phyloP scores from a whole-genome alignment of 2,113 vertebrate species.

The Mesitornis unicolor region DNA sequence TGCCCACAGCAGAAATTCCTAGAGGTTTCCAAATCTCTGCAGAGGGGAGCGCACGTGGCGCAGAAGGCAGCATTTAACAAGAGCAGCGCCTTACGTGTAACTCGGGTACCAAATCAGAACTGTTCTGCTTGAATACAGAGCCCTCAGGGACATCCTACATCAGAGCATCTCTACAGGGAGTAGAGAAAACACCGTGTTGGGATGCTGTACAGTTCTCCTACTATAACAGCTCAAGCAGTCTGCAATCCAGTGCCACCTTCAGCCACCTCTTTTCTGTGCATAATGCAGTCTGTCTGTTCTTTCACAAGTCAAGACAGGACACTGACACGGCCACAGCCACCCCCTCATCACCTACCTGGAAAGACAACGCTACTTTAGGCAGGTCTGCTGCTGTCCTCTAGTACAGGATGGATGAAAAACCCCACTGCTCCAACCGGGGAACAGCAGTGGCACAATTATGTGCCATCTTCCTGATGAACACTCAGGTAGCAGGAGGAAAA shows the following conservation, averaged over 20 bases:
- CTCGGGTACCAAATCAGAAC: neutral
- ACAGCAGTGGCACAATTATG: neutral
- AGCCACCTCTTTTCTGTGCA: neutral
- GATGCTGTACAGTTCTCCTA: neutral
- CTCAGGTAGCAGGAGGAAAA: neutral
- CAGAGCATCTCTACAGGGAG: neutral
- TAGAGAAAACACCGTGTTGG: neutral
- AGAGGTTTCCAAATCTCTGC: neutral
- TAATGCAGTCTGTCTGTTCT: neutral
- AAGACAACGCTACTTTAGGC: neutral
- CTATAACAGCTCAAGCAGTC: neutral
- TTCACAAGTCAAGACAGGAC: neutral
- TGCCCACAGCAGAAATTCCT: neutral
- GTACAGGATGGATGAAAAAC: neutral
- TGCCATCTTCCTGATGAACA: neutral
- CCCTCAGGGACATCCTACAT: neutral
- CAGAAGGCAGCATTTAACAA: neutral
- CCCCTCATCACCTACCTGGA: neutral
- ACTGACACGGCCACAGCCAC: neutral
- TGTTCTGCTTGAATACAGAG: rapidly evolving
- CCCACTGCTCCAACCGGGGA: neutral
- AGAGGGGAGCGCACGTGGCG: neutral
- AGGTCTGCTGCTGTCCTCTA: neutral
- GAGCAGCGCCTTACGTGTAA: rapidly evolving
- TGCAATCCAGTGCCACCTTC: neutral